Base-by-base conservation (phyloP, 2,797 vertebrate species). In the Alectoris magna region DNA sequence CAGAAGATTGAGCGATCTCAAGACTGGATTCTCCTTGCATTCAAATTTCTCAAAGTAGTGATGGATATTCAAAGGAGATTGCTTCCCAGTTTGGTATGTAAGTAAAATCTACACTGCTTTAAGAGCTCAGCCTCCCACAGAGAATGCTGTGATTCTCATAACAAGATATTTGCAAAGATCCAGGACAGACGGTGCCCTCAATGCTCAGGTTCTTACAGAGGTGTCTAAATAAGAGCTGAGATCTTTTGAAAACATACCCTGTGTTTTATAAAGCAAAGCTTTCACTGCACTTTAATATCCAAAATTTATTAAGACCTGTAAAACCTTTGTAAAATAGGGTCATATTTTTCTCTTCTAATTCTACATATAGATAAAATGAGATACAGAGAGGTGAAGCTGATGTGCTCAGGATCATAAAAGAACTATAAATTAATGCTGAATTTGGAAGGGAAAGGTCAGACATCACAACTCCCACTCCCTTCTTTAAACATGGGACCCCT, bases 311-410 rank as follows among this genome's bases (percentile, higher is more conserved):
- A 92, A 84, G 93, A 95, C 76, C 79, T 84, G 60, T 88, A 90
- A 90, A 80, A 92, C 89, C 89, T 86, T 86, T 82, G 71, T 91
- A 88, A 92, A 94, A 95, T 87, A 79, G 85, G 89, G 91, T 91
- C 87, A 92, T 95, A 95, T 92, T 95, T 96, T 87, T 9, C 80
- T 88, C 80, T 84, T 91, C 94, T 95, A 86, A 92, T 95, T 96
- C 91, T 92, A 93, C 90, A 87, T 86, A 84, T 38, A 91, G 95
- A 95, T 95, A 95, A 96, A 93, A 86, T 86, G 80, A 95, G 94
- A 93, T 79, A 91, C 83, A 91, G 91, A 82, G 51, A 94, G 87
- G 79, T 90, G 93, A 95, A 91, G 64, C 87, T 87, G 80, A 55
- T 88, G 68, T 80, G 92, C 56, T 92, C 53, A 39, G 91, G 87